Percentiles rank a stretch among this genome's conserved stretches.
phyloP scores from a whole-genome alignment of 92 coral and sea anemone genomes.

The Scolanthus callimorphus region DNA sequence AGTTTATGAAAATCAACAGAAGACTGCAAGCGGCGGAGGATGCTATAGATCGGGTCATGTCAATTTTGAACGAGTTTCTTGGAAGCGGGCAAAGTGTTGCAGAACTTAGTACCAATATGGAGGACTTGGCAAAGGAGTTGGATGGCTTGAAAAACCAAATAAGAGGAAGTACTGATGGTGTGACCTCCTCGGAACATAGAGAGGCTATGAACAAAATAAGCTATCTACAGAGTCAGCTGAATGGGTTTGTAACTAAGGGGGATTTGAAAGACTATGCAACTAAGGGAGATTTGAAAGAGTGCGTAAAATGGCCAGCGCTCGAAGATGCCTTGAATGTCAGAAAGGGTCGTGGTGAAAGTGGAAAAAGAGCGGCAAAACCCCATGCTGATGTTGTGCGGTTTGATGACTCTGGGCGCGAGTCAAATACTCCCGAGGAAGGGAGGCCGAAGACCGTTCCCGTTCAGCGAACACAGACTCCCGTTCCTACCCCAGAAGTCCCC shows the following conservation, averaged over 20 bases:
- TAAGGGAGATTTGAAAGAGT: slow-evolving; percentile 74
- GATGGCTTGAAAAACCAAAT: slow-evolving; percentile 55
- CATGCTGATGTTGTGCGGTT: slow-evolving; percentile 4
- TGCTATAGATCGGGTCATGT: slow-evolving; percentile 85
- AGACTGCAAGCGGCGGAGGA: slow-evolving; percentile 93
- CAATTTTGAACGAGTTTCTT: slow-evolving; percentile 73
- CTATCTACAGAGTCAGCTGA: slow-evolving; percentile 10
- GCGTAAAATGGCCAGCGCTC: slow-evolving; percentile 93
- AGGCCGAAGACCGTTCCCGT: slow-evolving; percentile 73
- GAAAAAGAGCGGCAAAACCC: not conserved
- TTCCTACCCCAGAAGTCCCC: slow-evolving; percentile 60
- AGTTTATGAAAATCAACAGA: slow-evolving; percentile 83
- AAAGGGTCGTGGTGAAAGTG: slow-evolving; percentile 19
- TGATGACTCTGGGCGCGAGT: slow-evolving; percentile 23
- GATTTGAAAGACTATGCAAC: no score
- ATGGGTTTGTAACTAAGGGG: slow-evolving; percentile 37
- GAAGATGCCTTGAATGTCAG: slow-evolving; percentile 88
- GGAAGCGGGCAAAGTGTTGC: slow-evolving; percentile 43
- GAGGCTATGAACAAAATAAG: not conserved
- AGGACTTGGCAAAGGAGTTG: slow-evolving; percentile 56
- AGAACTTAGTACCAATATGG: slow-evolving; percentile 41
- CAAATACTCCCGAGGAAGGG: slow-evolving; percentile 24
- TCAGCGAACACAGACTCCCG: slow-evolving; percentile 52
- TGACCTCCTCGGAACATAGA: not conserved
- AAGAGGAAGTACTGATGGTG: slow-evolving; percentile 1